phyloP scores from a whole-genome alignment of 2,113 vertebrate species.

The Zapornia atra region DNA sequence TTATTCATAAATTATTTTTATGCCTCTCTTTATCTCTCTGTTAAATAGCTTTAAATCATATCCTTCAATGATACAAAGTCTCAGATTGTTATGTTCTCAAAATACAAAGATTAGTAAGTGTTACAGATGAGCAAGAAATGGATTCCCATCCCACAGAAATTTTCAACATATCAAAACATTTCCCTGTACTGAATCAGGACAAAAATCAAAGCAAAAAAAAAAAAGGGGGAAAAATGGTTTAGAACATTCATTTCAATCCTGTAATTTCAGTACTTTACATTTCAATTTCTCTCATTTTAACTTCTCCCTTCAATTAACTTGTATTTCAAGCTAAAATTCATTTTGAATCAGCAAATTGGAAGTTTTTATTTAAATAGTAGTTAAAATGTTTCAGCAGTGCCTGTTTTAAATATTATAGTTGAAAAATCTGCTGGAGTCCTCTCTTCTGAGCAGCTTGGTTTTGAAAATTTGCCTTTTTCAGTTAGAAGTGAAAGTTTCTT shows the following conservation, averaged over 20 bases:
- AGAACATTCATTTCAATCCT: background rate
- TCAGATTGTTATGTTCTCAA: constrained; percentile 21
- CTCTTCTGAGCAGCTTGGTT: background rate
- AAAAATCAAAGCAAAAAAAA: constrained; percentile 26
- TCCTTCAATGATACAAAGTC: background rate
- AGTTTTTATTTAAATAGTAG: background rate
- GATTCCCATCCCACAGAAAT: constrained; percentile 46
- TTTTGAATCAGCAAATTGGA: background rate
- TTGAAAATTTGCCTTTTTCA: background rate
- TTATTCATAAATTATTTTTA: constrained; percentile 16
- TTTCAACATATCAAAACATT: constrained; percentile 39
- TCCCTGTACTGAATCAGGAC: background rate
- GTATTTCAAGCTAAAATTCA: background rate
- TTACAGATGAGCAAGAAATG: constrained; percentile 13
- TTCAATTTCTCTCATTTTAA: constrained; percentile 10
- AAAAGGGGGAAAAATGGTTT: background rate
- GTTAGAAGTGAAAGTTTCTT: background rate
- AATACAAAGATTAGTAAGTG: constrained; percentile 13
- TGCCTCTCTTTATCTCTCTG: background rate
- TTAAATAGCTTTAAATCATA: constrained; percentile 35
- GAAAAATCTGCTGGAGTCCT: background rate
- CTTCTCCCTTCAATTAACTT: background rate
- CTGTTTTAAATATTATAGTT: background rate
- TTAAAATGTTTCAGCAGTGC: background rate
- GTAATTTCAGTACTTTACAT: background rate